Evolutionary conservation across 2,113 vertebrate species (phyloP).

Genomic region (Himantopus leucocephalus): DNA sequence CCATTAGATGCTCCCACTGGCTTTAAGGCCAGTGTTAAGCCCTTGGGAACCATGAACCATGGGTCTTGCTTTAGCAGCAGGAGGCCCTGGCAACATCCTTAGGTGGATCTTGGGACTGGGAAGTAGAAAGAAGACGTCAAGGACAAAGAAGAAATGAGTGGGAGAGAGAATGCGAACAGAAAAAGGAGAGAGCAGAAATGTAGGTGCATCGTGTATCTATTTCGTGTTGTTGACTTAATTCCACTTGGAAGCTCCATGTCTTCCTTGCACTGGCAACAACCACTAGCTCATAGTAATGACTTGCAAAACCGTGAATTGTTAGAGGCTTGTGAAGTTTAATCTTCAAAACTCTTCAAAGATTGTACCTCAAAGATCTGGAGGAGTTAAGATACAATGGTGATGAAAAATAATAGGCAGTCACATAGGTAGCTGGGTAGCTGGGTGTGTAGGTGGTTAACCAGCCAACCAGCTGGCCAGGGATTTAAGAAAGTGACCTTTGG

Average conservation of each 20-base stretch:
- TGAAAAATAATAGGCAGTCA: neutral
- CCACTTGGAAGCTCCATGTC: neutral
- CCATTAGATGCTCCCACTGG: neutral
- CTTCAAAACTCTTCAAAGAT: neutral
- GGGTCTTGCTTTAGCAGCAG: neutral
- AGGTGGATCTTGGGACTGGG: neutral
- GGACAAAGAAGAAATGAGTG: neutral
- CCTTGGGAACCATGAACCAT: neutral
- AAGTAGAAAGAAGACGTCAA: neutral
- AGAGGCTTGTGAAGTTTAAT: neutral
- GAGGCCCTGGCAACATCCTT: neutral
- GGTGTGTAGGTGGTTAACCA: neutral
- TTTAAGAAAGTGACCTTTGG: neutral
- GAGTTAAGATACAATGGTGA: neutral
- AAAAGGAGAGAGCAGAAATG: neutral
- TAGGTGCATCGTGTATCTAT: neutral
- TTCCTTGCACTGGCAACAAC: neutral
- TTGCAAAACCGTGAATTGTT: neutral
- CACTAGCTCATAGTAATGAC: neutral
- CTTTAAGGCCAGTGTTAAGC: neutral
- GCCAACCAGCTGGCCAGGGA: neutral
- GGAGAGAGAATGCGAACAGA: neutral
- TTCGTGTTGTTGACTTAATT: neutral
- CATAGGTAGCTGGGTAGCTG: neutral
- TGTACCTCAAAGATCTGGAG: neutral